These are phyloP conservation scores for Shinisaurus crocodilurus DNA, from an alignment of 2,113 vertebrate species.

Conservation along the genomic window DNA sequence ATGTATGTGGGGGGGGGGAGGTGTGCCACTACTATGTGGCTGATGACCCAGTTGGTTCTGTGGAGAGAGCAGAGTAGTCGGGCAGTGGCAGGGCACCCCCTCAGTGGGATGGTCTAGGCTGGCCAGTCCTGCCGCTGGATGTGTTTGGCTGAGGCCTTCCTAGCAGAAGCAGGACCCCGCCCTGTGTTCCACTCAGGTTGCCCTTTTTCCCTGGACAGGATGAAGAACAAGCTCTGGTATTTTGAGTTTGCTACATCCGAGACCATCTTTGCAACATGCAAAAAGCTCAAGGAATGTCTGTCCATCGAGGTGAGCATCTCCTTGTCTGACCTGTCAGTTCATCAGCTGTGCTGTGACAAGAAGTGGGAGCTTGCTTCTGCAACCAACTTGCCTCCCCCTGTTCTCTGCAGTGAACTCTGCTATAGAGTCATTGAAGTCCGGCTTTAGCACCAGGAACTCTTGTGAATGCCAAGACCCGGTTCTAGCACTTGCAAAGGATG, in stretches of 20 bases:
- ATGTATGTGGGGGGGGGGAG: no score
- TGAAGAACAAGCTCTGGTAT: conserved; percentile 96
- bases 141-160: not conserved
- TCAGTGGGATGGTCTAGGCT: not conserved
- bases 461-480: not conserved
- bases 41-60: not conserved
- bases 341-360: not conserved
- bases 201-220: conserved; percentile 61
- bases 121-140: not conserved
- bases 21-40: not conserved
- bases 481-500: not conserved
- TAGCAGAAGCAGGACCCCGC: not conserved
- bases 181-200: not conserved
- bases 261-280: conserved; percentile 92
- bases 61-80: not conserved
- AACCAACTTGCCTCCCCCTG: not conserved
- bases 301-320: conserved; percentile 82
- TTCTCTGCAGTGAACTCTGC: not conserved
- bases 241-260: conserved; percentile 94
- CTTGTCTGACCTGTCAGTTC: not conserved
- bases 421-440: not conserved
- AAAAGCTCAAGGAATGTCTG: conserved; percentile 85
- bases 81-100: not conserved
- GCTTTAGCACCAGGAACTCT: not conserved
- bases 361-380: not conserved